These are phyloP conservation scores for Caradrina kadenii DNA, from an alignment of 2,888 invertebrate species.

Conservation along the genomic window DNA sequence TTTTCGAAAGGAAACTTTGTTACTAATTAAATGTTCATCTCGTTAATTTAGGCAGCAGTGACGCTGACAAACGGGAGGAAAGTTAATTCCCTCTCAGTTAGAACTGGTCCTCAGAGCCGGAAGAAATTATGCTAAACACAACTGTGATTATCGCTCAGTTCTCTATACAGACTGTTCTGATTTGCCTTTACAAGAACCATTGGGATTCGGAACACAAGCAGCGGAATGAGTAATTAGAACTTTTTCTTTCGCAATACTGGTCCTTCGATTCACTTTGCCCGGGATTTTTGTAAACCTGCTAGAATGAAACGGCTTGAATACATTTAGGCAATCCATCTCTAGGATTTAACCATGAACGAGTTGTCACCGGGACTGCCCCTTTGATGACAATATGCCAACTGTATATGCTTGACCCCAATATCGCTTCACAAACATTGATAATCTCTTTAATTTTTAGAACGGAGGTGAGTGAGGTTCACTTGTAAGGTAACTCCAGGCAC, in stretches of 20 bases:
- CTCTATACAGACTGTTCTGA: constrained; percentile 6
- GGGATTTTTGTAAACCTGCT: background rate
- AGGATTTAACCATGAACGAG: background rate
- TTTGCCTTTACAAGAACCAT: background rate
- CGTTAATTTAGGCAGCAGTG: constrained; percentile 39
- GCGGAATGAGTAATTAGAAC: background rate
- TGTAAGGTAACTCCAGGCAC: constrained; percentile 24
- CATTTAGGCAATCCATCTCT: background rate
- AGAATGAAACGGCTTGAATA: background rate
- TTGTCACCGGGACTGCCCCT: background rate
- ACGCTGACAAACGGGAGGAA: constrained; percentile 47
- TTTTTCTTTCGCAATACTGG: too few species aligned
- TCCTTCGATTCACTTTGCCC: background rate
- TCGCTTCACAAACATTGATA: background rate
- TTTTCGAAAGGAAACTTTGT: constrained; percentile 48
- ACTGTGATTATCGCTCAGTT: constrained; percentile 36
- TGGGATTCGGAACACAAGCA: background rate
- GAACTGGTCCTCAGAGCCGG: constrained; percentile 7
- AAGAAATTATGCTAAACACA: constrained; percentile 31
- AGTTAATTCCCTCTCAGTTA: constrained; percentile 40
- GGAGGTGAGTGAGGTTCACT: too few species aligned
- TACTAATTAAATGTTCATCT: constrained; percentile 57
- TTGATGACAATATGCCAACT: background rate
- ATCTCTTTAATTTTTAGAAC: background rate
- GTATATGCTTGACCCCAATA: background rate